Percentiles rank a stretch among this genome's conserved stretches.
phyloP scores from a whole-genome alignment of 1,140 invertebrate species.

The Scaptodrosophila lebanonensis region DNA sequence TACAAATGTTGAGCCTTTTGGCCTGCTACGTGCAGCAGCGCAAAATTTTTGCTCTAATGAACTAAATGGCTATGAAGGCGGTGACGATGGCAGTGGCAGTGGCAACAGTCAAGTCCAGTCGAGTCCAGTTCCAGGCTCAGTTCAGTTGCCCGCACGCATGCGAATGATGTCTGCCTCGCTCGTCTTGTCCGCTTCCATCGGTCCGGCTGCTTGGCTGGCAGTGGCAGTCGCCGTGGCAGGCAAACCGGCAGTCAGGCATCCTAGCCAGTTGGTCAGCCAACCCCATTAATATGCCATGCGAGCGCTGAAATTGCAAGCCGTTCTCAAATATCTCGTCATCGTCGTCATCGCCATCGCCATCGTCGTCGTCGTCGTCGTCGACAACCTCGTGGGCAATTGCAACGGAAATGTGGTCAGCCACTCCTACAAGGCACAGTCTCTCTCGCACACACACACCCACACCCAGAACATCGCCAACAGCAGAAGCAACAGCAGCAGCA shows the following conservation, averaged over 20 bases:
- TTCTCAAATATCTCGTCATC: conserved; percentile 43
- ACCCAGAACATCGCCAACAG: not conserved
- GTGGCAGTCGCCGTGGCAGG: too few species aligned
- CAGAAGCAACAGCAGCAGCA: not conserved
- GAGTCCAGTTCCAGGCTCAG: conserved; percentile 5
- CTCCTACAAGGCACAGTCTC: conserved; percentile 32
- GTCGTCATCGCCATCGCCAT: too few species aligned
- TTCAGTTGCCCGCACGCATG: conserved; percentile 49
- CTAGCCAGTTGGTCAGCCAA: conserved; percentile 42
- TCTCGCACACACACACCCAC: conserved; percentile 4
- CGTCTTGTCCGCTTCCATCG: not conserved
- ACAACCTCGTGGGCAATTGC: conserved; percentile 46
- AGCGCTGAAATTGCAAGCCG: conserved; percentile 68
- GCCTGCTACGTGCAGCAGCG: conserved; percentile 49
- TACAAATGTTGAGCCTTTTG: conserved; percentile 8
- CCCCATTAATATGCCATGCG: conserved; percentile 63
- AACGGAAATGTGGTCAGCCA: conserved; percentile 59
- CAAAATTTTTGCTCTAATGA: conserved; percentile 70
- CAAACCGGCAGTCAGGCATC: conserved; percentile 1
- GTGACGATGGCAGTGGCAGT: conserved; percentile 7
- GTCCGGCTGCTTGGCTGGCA: not conserved
- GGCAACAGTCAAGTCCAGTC: conserved; percentile 30
- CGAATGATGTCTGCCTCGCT: conserved; percentile 26
- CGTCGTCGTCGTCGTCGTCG: too few species aligned
- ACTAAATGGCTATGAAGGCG: conserved; percentile 54